Evolutionary conservation across 2,797 vertebrate species (phyloP).

Genomic region (Thaleichthys pacificus): DNA sequence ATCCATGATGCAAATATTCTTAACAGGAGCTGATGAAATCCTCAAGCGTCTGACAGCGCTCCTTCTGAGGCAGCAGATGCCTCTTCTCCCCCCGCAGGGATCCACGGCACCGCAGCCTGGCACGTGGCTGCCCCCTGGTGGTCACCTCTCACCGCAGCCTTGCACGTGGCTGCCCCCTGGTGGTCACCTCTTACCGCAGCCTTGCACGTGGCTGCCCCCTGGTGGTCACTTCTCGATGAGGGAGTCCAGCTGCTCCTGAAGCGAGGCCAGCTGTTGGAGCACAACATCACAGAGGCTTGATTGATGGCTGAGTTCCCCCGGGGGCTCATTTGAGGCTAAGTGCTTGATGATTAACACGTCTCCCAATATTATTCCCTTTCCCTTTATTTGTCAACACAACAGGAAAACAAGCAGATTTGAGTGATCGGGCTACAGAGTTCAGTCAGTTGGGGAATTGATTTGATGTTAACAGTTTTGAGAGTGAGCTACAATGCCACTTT

Average conservation of each 20-base stretch:
- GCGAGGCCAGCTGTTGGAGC: constrained; percentile 79
- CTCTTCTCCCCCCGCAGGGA: constrained; percentile 5
- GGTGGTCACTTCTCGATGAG: constrained; percentile 81
- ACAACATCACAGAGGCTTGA: constrained; percentile 63
- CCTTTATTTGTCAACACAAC: constrained; percentile 57
- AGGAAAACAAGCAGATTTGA: constrained; percentile 41
- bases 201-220: constrained; percentile 67
- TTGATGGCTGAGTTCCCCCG: constrained; percentile 53
- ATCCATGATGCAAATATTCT: background rate
- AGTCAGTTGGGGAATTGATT: constrained; percentile 26
- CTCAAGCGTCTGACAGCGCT: constrained; percentile 37
- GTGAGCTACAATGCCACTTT: background rate
- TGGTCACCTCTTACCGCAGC: too few relatives aligned
- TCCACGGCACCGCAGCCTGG: constrained; percentile 18
- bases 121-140: too few relatives aligned
- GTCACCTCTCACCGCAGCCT: constrained; percentile 27
- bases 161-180: too few relatives aligned
- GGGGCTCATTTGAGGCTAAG: constrained; percentile 67
- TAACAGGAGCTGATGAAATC: constrained; percentile 33
- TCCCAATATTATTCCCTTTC: constrained; percentile 53
- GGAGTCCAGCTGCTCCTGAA: constrained; percentile 84
- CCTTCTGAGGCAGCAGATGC: constrained; percentile 20
- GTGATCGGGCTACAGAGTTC: constrained; percentile 25
- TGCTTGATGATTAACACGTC: constrained; percentile 68
- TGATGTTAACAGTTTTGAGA: constrained; percentile 9